Percentiles rank a stretch among this genome's conserved stretches.
These are phyloP conservation scores for Sigmodon hispidus DNA, from an alignment of 2,113 vertebrate species.

Conservation along the genomic window DNA sequence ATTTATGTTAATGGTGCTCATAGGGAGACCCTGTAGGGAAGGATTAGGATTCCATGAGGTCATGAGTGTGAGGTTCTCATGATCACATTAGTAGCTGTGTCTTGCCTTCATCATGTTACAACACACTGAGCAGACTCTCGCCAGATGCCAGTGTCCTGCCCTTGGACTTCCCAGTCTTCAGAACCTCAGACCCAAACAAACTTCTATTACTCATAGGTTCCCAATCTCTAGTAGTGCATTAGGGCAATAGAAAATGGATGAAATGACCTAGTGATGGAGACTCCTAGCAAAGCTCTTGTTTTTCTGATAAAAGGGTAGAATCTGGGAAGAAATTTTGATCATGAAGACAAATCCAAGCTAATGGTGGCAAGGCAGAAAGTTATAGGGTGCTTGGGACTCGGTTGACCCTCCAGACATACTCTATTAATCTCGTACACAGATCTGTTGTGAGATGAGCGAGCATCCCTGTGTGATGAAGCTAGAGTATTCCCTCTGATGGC, in stretches of 20 bases:
- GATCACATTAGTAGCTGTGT: not conserved
- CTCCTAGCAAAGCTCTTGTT: not conserved
- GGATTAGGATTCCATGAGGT: not conserved
- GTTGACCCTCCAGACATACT: rapidly evolving
- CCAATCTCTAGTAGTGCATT: not conserved
- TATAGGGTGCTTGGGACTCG: not conserved
- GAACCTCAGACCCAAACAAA: not conserved
- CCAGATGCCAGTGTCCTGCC: not conserved
- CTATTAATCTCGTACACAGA: not conserved
- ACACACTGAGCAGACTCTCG: not conserved
- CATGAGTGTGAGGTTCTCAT: not conserved
- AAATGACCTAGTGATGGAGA: not conserved
- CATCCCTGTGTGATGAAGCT: not conserved
- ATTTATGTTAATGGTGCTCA: not conserved
- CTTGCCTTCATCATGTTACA: not conserved
- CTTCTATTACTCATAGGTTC: not conserved
- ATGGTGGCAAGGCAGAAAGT: not conserved
- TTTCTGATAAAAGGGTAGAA: not conserved
- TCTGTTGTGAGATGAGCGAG: not conserved
- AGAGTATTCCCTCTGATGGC: not conserved
- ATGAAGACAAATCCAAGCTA: not conserved
- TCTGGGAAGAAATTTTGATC: not conserved
- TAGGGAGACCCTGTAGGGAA: not conserved
- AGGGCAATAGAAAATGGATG: not conserved
- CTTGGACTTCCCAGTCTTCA: not conserved